Base-by-base conservation (phyloP, 2,113 vertebrate genomes). In the Catagonus wagneri region DNA sequence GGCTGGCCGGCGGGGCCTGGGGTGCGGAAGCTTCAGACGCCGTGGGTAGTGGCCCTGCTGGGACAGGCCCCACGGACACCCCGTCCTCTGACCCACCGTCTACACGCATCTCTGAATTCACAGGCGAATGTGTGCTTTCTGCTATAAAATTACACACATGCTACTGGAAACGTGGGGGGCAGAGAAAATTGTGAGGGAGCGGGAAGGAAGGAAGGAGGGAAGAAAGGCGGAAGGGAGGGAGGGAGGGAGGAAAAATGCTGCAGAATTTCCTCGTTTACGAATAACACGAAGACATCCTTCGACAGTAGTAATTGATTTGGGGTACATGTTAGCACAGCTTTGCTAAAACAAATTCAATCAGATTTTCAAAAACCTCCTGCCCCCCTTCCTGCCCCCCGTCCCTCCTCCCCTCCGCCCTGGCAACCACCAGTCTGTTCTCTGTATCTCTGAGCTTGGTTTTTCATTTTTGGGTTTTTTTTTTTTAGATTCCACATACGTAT, bases 61-160 rank as follows among this genome's bases (percentile, higher is more conserved):
- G 23, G 50, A 44, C 10, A 1, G 15, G n/a, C n/a, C n/a, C n/a
- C n/a, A n/a, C n/a, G 8, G 27, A 3, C 4, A 2, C 17, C 32
- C n/a, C n/a, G 0, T 7, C 23, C n/a, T 19, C n/a, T 16, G 19
- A 6, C 0, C n/a, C 44, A 2, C 0, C 1, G 3, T 25, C 69
- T 36, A 25, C 2, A 5, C 17, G 11, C 10, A 6, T 1, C 74
- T 27, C 16, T 25, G 34, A 32, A 34, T 7, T 34, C 86, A 36
- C 27, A 2, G 1, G 16, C 3, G 2, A 19, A 22, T 0, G 2
- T 0, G 3, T 4, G 2, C 6, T 44, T 52, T 54, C 56, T 6
- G 0, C 20, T 7, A 7, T 56, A 10, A 29, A 63, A 39, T 13
- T 23, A 22, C 8, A 1, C 0, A 2, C 0, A 23, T 2, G 6